Percentiles rank a stretch among this genome's conserved stretches.
phyloP scores from a whole-genome alignment of 2,113 vertebrate genomes.

The Solea solea region DNA sequence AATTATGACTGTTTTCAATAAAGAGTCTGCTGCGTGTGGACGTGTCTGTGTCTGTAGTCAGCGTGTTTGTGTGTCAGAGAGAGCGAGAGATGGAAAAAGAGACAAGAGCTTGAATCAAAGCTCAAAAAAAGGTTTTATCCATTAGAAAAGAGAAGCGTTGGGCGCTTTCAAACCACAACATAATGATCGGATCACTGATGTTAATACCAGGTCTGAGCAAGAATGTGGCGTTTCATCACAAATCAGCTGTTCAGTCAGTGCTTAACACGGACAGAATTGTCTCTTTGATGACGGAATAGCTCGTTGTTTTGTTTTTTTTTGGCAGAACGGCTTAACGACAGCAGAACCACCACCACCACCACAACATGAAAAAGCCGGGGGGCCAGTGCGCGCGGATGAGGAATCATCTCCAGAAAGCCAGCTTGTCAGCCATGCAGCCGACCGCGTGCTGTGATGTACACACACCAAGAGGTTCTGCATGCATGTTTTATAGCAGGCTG shows the following conservation, averaged over 20 bases:
- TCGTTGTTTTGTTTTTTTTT: slow-evolving; percentile 17
- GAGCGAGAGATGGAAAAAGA: no score
- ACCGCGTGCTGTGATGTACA: slow-evolving; percentile 39
- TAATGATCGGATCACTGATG: no score
- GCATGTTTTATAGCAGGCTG: slow-evolving; percentile 66
- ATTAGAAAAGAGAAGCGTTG: no score
- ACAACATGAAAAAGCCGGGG: slow-evolving; percentile 38
- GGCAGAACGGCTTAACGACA: neutral
- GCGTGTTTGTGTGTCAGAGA: no score
- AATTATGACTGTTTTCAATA: no score
- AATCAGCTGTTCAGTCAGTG: neutral
- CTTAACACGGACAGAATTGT: neutral
- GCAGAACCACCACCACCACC: slow-evolving; percentile 12
- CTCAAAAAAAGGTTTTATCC: no score
- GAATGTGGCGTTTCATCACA: no score
- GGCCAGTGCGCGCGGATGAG: slow-evolving; percentile 26
- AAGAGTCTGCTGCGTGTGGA: no score
- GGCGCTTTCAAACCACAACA: no score
- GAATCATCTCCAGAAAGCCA: slow-evolving; percentile 29
- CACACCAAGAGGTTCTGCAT: slow-evolving; percentile 49
- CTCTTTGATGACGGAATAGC: neutral
- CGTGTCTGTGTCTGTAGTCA: no score
- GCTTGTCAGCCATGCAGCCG: slow-evolving; percentile 22
- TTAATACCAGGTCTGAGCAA: no score
- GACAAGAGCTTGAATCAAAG: no score